phyloP scores from a whole-genome alignment of 2,888 invertebrate species.

The Cacoxenus indagator region DNA sequence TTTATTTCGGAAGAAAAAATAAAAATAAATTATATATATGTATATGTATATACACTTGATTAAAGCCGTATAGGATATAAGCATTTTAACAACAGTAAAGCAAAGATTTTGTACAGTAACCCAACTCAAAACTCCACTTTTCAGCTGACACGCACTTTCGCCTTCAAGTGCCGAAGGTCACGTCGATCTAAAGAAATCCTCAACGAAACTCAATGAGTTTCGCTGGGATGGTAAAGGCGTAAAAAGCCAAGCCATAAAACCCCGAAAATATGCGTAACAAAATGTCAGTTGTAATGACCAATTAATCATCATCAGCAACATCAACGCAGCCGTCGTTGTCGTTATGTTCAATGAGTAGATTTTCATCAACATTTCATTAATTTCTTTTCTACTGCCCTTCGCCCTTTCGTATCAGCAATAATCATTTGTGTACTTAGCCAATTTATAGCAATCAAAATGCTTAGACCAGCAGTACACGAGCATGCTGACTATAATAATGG shows the following conservation, averaged over 20 bases:
- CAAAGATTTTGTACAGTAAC: not conserved
- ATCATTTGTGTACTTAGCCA: constrained; percentile 37
- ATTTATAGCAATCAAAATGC: constrained; percentile 41
- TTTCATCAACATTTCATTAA: not conserved
- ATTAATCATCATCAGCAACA: constrained; percentile 12
- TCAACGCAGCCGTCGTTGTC: not conserved
- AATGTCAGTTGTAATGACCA: constrained; percentile 6
- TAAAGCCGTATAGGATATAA: not conserved
- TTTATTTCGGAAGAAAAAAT: constrained; percentile 32
- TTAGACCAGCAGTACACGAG: constrained; percentile 28
- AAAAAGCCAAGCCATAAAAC: not conserved
- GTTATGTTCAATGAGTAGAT: not conserved
- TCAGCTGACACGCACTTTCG: not conserved
- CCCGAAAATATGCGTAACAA: not conserved
- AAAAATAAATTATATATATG: not conserved
- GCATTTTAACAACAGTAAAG: not conserved
- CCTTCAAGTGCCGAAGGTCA: constrained; percentile 13
- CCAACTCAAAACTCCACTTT: constrained; percentile 8
- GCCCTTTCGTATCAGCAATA: not conserved
- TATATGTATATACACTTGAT: not conserved
- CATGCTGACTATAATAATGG: constrained; percentile 4
- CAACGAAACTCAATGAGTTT: not conserved
- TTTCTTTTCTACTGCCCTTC: not conserved
- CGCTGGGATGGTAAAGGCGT: not conserved
- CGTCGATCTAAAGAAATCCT: not conserved